Evolutionary conservation across 2,888 invertebrate genomes (phyloP).

Genomic region (Arge pagana): DNA sequence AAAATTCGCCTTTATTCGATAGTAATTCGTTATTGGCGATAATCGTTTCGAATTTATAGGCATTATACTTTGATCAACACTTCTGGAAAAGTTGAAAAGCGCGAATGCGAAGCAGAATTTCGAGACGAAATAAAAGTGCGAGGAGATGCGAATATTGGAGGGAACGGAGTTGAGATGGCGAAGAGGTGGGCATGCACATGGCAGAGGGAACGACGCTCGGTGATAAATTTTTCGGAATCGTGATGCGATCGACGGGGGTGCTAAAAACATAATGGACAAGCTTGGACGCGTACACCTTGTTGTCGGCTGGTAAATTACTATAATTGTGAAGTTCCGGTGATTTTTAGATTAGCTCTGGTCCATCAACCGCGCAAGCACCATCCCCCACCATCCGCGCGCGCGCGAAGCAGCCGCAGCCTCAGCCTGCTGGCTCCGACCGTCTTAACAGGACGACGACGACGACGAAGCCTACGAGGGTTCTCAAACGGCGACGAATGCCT

Average conservation of each 20-base stretch:
- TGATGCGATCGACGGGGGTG: slow-evolving; percentile 26
- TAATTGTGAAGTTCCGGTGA: slow-evolving; percentile 58
- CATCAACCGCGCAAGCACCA: slow-evolving; percentile 49
- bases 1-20: too few species aligned
- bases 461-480: slow-evolving; percentile 35
- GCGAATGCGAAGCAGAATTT: neutral
- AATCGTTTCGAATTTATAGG: too few species aligned
- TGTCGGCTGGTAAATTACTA: slow-evolving; percentile 57
- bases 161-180: slow-evolving; percentile 3
- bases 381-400: slow-evolving; percentile 12
- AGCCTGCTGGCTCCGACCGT: slow-evolving; percentile 18
- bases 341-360: slow-evolving; percentile 58
- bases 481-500: too few species aligned
- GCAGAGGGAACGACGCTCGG: slow-evolving; percentile 20
- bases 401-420: too few species aligned
- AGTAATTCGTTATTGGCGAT: too few species aligned
- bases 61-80: too few species aligned
- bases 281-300: slow-evolving; percentile 54
- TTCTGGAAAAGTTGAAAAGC: neutral
- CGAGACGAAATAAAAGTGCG: neutral
- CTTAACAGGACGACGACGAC: neutral
- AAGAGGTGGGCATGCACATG: slow-evolving; percentile 7
- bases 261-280: slow-evolving; percentile 40
- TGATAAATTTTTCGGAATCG: slow-evolving; percentile 15
- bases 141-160: slow-evolving; percentile 17